These are phyloP conservation scores for Eleutherodactylus coqui DNA, from an alignment of 2,797 vertebrate species.

Conservation along the genomic window DNA sequence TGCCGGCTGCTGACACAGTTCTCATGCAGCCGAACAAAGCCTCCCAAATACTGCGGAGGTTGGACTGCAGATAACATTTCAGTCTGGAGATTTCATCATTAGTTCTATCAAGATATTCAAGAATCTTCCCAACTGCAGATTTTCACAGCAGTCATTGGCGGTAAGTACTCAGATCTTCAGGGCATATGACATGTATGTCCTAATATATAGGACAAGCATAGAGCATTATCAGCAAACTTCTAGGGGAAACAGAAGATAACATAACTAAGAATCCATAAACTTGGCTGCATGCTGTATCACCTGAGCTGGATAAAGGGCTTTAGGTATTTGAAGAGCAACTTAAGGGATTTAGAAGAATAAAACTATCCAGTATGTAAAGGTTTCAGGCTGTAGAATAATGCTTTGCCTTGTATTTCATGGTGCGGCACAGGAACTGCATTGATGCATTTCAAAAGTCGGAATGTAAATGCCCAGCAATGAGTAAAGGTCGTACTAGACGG, in stretches of 20 bases:
- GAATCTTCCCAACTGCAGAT: constrained; percentile 71
- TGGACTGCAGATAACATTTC: constrained; percentile 72
- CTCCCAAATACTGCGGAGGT: constrained; percentile 35
- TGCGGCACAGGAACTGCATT: neutral
- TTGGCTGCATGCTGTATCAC: neutral
- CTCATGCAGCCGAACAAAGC: constrained; percentile 1
- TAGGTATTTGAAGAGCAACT: too few relatives aligned
- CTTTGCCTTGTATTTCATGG: neutral
- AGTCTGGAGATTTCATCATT: constrained; percentile 75
- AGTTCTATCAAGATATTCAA: constrained; percentile 71
- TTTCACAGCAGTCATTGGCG: constrained; percentile 75
- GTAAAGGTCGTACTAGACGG: too few relatives aligned
- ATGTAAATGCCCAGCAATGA: neutral
- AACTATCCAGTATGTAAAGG: neutral
- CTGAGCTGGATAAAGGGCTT: too few relatives aligned
- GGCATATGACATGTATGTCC: neutral
- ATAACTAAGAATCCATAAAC: neutral
- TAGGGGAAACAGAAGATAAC: neutral
- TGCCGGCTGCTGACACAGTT: neutral
- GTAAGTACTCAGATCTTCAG: constrained; percentile 69
- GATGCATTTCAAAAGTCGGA: neutral
- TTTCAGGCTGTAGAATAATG: neutral
- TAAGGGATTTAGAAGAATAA: too few relatives aligned
- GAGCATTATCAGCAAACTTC: neutral
- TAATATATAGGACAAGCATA: neutral